Conservation (phyloP, 2,888 invertebrate genomes). For the Neoitamus cyanurus region DNA sequence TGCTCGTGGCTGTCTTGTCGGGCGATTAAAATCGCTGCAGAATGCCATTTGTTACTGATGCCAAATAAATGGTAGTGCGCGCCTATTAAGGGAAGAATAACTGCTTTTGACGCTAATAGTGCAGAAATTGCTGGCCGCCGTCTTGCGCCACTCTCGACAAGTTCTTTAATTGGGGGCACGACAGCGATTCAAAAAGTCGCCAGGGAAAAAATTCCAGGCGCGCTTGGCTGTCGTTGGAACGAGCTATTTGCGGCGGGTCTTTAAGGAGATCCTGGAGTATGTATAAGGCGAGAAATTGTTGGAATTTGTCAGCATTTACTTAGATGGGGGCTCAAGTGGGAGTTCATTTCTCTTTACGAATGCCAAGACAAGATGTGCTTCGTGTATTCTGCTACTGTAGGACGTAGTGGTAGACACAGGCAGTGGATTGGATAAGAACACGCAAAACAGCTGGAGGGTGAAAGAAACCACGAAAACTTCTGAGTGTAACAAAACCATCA, state of each 20-base stretch:
- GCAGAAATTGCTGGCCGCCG: constrained; percentile 4
- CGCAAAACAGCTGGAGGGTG: too few relatives aligned
- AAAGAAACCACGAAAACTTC: too few relatives aligned
- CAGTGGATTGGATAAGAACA: too few relatives aligned
- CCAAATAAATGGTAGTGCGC: constrained; percentile 3
- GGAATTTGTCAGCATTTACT: not conserved
- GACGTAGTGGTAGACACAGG: not conserved
- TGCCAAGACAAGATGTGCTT: not conserved
- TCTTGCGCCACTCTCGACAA: not conserved
- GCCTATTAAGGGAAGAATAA: constrained; percentile 7
- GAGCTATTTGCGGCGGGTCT: not conserved
- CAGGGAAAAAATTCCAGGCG: not conserved
- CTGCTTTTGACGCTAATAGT: not conserved
- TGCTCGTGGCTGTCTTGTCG: constrained; percentile 2
- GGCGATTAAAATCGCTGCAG: not conserved
- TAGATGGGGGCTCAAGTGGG: not conserved
- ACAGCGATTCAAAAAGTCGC: not conserved
- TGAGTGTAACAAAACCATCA: too few relatives aligned
- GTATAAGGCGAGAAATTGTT: not conserved
- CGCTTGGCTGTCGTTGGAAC: not conserved
- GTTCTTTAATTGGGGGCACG: constrained; percentile 10
- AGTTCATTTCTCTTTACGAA: not conserved
- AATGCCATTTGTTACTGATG: constrained; percentile 16
- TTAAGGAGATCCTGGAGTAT: not conserved
- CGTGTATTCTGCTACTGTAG: not conserved